These are phyloP conservation scores for Anisognathus igniventris DNA, from an alignment of 2,797 vertebrate species.

Conservation along the genomic window DNA sequence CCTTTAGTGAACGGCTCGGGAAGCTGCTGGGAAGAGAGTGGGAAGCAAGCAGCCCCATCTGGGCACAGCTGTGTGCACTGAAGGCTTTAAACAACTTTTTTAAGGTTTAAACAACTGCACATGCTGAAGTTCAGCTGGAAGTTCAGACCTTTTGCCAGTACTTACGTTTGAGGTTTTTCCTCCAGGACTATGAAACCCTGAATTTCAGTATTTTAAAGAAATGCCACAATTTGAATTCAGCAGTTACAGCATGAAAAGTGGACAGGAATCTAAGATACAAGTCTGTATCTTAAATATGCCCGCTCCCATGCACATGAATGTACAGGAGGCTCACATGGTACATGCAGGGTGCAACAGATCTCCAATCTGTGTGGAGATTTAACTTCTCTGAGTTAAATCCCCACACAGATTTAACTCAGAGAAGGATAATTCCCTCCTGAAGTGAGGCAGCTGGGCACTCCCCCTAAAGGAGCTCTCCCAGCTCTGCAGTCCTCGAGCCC, in stretches of 20 bases:
- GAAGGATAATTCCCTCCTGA: neutral
- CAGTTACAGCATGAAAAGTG: neutral
- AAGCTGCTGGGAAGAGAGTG: neutral
- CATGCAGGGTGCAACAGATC: rapidly evolving
- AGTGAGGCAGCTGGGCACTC: neutral
- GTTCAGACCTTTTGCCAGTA: neutral
- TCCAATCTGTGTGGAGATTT: no score
- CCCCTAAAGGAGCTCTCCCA: neutral
- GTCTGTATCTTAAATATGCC: neutral
- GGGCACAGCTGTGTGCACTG: neutral
- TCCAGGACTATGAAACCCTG: neutral
- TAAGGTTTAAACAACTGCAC: neutral
- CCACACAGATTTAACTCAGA: neutral
- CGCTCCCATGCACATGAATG: rapidly evolving
- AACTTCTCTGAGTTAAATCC: no score
- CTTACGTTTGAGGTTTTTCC: neutral
- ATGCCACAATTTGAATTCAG: neutral
- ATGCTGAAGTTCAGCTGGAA: neutral
- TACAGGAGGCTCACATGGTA: rapidly evolving
- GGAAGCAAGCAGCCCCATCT: neutral
- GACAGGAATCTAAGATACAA: neutral
- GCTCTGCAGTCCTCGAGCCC: neutral
- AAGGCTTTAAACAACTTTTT: neutral
- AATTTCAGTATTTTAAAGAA: neutral
- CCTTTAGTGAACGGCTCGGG: neutral